Base-by-base conservation (phyloP, 1,140 invertebrate species). In the Melanaphis sacchari region DNA sequence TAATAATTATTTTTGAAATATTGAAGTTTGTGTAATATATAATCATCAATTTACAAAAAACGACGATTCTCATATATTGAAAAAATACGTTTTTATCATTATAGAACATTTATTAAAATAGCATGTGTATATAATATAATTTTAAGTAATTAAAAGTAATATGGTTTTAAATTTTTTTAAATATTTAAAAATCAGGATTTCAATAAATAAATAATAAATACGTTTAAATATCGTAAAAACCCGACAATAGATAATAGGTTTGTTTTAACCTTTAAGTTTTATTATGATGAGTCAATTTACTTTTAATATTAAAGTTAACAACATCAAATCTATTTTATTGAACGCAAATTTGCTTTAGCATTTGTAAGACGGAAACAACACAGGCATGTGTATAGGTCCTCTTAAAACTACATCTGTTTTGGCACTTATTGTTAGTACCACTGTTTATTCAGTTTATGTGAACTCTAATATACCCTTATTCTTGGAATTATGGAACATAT, bases 341-440 rank as follows among this genome's bases (percentile, higher is more conserved):
- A 46, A 46, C 46, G 11, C 15, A 46, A 46, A 46, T 46, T 46
- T 46, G 46, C 46, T 18, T 49, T 49, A 49, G 18, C 15, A 49
- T 49, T 49, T 49, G 46, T 49, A 49, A 49, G 46, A 49, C 46
- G 31, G n/a, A 76, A 9, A 36, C 0, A 76, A 76, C 24, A 26
- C 15, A n/a, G 11, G 15, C n/a, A 31, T 11, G 15, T 49, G 46
- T 49, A 18, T 1, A 49, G 15, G 3, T 18, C 46, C 46, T 49
- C 18, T 84, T 41, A 84, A 91, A 43, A 76, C 26, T 43, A 43
- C 90, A 91, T 91, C 31, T 91, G 90, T 76, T 91, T 91, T 81
- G 18, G 76, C 40, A 91, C 59, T 31, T 91, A 59, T 91, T n/a
- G 52, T 81, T n/a, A 36, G 31, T 89, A 24, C 21, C 26, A 54